Conservation (phyloP, 2,888 invertebrate genomes). For the Eristalis intricaria region DNA sequence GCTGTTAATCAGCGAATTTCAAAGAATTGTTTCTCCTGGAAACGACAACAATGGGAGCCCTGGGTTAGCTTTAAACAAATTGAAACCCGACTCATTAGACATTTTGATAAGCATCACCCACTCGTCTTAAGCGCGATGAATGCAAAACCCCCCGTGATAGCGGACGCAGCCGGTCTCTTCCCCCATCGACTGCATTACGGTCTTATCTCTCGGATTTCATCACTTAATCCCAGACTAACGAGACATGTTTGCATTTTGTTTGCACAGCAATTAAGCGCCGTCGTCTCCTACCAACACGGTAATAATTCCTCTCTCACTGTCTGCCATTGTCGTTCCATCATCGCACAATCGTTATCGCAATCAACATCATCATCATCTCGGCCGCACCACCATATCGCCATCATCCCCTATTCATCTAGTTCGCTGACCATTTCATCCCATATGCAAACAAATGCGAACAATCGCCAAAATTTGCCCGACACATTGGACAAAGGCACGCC, state of each 20-base stretch:
- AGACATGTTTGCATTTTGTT: constrained; percentile 57
- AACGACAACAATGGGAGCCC: background rate
- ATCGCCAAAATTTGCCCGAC: constrained; percentile 53
- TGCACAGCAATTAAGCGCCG: constrained; percentile 51
- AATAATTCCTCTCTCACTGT: background rate
- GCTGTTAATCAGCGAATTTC: too few relatives aligned
- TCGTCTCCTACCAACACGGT: constrained; percentile 26
- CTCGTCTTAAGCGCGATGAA: background rate
- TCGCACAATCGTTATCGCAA: background rate
- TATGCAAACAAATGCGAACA: constrained; percentile 48
- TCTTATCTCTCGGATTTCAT: constrained; percentile 47
- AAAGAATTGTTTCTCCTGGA: too few relatives aligned
- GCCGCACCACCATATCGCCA: background rate
- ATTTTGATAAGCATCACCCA: background rate
- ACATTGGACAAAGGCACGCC: constrained; percentile 34
- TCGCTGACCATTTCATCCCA: constrained; percentile 47
- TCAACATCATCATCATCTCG: constrained; percentile 13
- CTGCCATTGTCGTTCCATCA: background rate
- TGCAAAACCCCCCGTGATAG: background rate
- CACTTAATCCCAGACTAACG: constrained; percentile 58
- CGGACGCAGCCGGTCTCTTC: background rate
- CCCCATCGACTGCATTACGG: background rate
- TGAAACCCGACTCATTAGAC: background rate
- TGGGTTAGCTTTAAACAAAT: background rate
- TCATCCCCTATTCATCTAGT: constrained; percentile 41